Evolutionary conservation across 2,888 invertebrate genomes (phyloP).

Genomic region (Strigamia transsilvanica): DNA sequence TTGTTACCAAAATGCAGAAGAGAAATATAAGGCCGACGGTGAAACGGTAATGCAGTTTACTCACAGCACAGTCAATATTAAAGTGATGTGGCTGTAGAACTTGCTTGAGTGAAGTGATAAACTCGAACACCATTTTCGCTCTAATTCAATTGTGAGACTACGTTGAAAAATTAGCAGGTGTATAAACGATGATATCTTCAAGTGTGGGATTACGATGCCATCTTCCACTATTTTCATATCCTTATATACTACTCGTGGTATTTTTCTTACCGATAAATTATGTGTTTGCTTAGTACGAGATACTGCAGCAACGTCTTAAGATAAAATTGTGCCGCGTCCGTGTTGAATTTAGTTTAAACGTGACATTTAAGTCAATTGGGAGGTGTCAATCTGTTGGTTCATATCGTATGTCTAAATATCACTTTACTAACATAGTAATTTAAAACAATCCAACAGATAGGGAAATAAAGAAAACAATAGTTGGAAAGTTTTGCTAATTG

Average conservation of each 20-base stretch:
- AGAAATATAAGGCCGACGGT: conserved; percentile 56
- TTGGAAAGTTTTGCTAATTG: too few species aligned
- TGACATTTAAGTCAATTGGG: neutral
- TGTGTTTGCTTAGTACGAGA: neutral
- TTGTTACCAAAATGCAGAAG: conserved; percentile 58
- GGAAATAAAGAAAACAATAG: too few species aligned
- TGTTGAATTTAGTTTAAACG: neutral
- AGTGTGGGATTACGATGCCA: conserved; percentile 9
- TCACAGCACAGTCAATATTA: conserved; percentile 53
- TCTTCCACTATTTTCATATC: neutral
- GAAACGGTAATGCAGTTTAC: conserved; percentile 53
- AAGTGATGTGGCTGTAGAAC: conserved; percentile 21
- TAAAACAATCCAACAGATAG: too few species aligned
- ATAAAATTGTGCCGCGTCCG: neutral
- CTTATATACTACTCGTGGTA: neutral
- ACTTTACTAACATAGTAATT: neutral
- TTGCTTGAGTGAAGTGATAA: neutral
- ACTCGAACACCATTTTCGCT: conserved; percentile 54
- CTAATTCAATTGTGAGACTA: neutral
- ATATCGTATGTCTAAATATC: neutral
- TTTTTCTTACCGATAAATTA: neutral
- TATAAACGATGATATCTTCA: neutral
- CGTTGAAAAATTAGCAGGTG: neutral
- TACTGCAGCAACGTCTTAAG: conserved; percentile 6
- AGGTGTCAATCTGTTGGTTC: neutral